Base-by-base conservation (phyloP, 2,888 invertebrate genomes). In the Zootermopsis nevadensis region DNA sequence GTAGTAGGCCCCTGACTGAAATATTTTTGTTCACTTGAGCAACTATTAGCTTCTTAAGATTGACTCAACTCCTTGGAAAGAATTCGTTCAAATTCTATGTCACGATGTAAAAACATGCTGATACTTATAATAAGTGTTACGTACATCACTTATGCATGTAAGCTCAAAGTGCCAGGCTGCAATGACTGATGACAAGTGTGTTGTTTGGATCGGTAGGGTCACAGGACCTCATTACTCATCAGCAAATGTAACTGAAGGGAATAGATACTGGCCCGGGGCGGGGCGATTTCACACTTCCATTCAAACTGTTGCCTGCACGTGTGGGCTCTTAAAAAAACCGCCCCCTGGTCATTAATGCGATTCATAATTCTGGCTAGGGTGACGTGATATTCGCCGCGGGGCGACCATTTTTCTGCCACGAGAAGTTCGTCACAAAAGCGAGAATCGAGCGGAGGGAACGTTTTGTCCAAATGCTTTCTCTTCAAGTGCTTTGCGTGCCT, bases 171-270 rank as follows among this genome's bases (percentile, higher is more conserved):
- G 69, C 30, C 69, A 69, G 69, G 31, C 69, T 31, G 27, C 4
- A 69, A 69, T 69, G 69, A 69, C 30, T 69, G 69, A 69, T 69
- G 30, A 31, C 69, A 31, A 69, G 31, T 69, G 69, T 69, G 69
- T 31, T 69, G 69, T 69, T 69, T 31, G 31, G 69, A 69, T 69
- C 31, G 27, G 69, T 10, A 31, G 27, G 30, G 69, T 31, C 69
- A 69, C 31, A 19, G 69, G 69, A 31, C 27, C 69, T 69, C 69
- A 69, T 69, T 69, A 69, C 30, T 69, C 69, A 69, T 69, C 69
- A 27, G 69, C 69, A 69, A 69, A 69, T 69, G 69, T 69, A 69
- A 69, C 30, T 69, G 69, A 69, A 66, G 66, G 12, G 66, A 66
- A 10, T 27, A 24, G 24, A 69, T 69, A 69, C 27, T 10, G 8